Conservation (phyloP, 1,140 invertebrate genomes). For the Cephus cinctus region DNA sequence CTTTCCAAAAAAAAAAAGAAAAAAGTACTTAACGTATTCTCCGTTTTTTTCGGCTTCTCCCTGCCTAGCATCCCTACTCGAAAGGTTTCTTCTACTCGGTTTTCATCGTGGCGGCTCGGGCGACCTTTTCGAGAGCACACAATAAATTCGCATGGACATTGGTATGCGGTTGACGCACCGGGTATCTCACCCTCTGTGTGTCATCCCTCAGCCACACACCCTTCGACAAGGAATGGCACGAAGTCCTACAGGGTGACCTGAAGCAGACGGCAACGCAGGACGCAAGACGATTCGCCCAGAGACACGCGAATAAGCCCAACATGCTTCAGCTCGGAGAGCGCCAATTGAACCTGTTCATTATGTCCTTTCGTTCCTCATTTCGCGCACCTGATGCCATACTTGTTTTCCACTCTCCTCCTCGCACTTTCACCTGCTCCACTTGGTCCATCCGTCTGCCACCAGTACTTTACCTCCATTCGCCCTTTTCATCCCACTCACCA, state of each 20-base stretch:
- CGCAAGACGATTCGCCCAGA: constrained; percentile 3
- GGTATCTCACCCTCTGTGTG: constrained; percentile 13
- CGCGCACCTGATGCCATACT: constrained; percentile 15
- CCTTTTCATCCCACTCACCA: too few relatives aligned
- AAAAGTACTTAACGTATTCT: too few relatives aligned
- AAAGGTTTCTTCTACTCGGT: not conserved
- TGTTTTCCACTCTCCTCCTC: constrained; percentile 27
- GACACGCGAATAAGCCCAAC: constrained; percentile 14
- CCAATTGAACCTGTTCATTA: constrained; percentile 23
- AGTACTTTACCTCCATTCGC: not conserved
- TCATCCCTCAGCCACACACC: not conserved
- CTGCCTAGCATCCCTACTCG: too few relatives aligned
- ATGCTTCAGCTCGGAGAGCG: constrained; percentile 14
- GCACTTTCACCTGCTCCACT: constrained; percentile 26
- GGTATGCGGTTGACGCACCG: constrained; percentile 36
- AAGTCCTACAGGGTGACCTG: too few relatives aligned
- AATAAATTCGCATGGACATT: constrained; percentile 40
- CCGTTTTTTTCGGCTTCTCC: too few relatives aligned
- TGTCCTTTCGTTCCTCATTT: constrained; percentile 22
- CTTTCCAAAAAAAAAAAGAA: too few relatives aligned
- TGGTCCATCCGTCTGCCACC: constrained; percentile 22
- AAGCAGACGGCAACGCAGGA: constrained; percentile 8
- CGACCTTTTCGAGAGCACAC: constrained; percentile 7
- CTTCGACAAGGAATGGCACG: too few relatives aligned
- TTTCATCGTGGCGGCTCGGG: not conserved